phyloP scores from a whole-genome alignment of 2,797 vertebrate species.

The Scomberomorus guttatus region DNA sequence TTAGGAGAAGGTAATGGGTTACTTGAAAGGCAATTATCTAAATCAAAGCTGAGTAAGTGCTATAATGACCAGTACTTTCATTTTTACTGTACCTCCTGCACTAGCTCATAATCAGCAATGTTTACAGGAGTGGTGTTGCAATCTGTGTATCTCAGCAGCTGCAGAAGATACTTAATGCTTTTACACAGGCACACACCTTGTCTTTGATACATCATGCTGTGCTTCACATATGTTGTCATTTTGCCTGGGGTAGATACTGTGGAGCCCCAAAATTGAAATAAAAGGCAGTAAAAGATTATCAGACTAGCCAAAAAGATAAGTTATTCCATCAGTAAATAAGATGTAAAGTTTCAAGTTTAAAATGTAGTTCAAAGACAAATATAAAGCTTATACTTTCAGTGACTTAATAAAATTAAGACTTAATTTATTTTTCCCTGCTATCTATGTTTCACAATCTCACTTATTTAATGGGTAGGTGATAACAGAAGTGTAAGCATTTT shows the following conservation, averaged over 20 bases:
- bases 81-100: conserved; percentile 38
- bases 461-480: background rate
- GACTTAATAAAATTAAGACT: too few species aligned
- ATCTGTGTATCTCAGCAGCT: conserved; percentile 20
- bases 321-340: background rate
- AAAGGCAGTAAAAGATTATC: background rate
- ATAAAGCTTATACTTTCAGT: too few species aligned
- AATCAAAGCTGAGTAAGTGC: conserved; percentile 62
- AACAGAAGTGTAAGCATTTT: too few species aligned
- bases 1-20: conserved; percentile 64
- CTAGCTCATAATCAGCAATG: conserved; percentile 38
- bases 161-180: conserved; percentile 1
- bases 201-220: background rate
- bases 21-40: conserved; percentile 58
- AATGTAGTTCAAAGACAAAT: background rate
- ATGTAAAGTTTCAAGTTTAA: background rate
- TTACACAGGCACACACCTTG: background rate
- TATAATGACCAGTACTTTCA: conserved; percentile 60
- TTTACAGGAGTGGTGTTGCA: conserved; percentile 37
- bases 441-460: background rate
- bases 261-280: background rate
- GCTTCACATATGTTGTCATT: background rate
- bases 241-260: background rate
- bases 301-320: background rate
- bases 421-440: too few species aligned